Evolutionary conservation across 2,113 vertebrate genomes (phyloP), one percentile per base, ranked within the genome.

Genomic region (Phalacrocorax aristotelis): DNA sequence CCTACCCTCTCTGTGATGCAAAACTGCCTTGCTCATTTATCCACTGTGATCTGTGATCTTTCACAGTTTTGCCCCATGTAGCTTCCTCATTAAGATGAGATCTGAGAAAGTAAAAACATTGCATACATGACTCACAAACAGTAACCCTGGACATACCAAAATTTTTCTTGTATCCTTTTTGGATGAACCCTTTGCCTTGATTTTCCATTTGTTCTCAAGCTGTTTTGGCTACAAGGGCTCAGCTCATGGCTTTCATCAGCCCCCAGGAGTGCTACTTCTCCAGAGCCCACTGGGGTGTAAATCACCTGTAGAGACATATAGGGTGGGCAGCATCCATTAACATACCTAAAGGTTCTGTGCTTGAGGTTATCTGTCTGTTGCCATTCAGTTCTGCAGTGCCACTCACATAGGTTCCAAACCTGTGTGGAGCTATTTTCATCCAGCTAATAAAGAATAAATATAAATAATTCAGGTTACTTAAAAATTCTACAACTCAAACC

Each of bases 211-310:
- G 29, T 36, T 62, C 16, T 68, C 29, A 51, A 26, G 8, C 11
- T 81, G 3, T 48, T 54, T 66, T 30, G 16, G 16, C 30, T 52
- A 70, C 16, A 52, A 62, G 26, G 22, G 7, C 40, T 74, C 48
- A 74, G 18, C 13, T 26, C 26, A 42, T 7, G 22, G 48, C 42
- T 58, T 82, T 68, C 29, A 30, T 17, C 20, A 68, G 15, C 12
- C 30, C 25, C 18, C 6, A 27, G 30, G 23, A n/a, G 21, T 36
- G 16, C 9, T 25, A 26, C 5, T 69, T 72, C 17, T 69, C 22
- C 1, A 1, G 48, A 77, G 15, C 3, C 29, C 6, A 0, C 21
- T 0, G 0, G 8, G 5, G 3, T 30, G 27, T 71, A 60, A 40
- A 71, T 52, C 61, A 29, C 34, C 9, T 61, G 3, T 51, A 15